Base-by-base conservation (phyloP, 2,113 vertebrate species). In the Epinephelus cyanopodus region DNA sequence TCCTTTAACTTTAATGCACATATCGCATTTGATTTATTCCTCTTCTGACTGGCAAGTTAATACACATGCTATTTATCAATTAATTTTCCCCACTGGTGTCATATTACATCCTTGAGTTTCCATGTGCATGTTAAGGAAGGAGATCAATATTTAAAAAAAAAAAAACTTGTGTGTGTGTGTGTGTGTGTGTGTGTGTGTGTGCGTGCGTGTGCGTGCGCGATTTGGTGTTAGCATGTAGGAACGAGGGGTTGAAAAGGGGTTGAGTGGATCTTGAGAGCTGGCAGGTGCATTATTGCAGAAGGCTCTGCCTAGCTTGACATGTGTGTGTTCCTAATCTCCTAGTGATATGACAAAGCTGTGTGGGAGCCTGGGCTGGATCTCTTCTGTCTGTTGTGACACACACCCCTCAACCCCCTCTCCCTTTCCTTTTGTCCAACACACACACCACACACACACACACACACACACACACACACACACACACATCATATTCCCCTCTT, bases 221-320 rank as follows among this genome's bases (percentile, higher is more conserved):
- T 9, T 75, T 78, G 68, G 76, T 83, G 80, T 85, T 66, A 47
- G 67, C 74, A 21, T 52, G 79, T 58, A 21, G 72, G 50, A 64
- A 80, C 66, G 67, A 75, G 82, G 60, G 82, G 73, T 77, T 87
- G 85, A 82, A 83, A 74, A 80, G 82, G 87, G 86, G 86, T 86
- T 87, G 90, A 84, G 91, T 90, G 88, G 91, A 90, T 92, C 86
- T 84, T 63, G 86, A 91, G 81, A 88, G 85, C 81, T 91, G 90
- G 93, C 93, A 95, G 94, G 92, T 95, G 93, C 89, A 91, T 95
- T 92, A 93, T 93, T 94, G 93, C 92, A 89, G 79, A 81, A 81
- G 83, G 82, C 90, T 89, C 87, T 87, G 85, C 67, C 82, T 90
- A 79, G 92, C 90, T 92, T 93, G 94, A 93, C 91, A 91, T 93